These are phyloP conservation scores for Thereva nobilitata DNA, from an alignment of 2,888 invertebrate genomes.

Conservation along the genomic window DNA sequence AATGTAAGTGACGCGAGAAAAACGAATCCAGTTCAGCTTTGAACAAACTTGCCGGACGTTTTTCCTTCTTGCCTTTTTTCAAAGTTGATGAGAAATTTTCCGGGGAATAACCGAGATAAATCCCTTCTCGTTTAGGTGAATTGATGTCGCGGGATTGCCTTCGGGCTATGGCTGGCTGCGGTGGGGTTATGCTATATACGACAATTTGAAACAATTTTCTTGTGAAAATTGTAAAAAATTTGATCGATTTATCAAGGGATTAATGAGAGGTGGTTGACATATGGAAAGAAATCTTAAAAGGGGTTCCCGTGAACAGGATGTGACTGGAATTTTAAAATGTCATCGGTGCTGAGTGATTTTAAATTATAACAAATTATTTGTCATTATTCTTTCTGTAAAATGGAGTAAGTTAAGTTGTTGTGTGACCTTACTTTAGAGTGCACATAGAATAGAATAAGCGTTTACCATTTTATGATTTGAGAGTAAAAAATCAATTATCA, in stretches of 20 bases:
- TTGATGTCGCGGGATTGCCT: slow-evolving; percentile 36
- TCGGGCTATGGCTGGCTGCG: slow-evolving; percentile 24
- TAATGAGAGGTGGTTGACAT: slow-evolving; percentile 21
- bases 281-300: too few relatives aligned
- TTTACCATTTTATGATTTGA: too few relatives aligned
- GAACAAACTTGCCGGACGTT: neutral
- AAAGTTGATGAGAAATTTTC: slow-evolving; percentile 28
- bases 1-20: slow-evolving; percentile 27
- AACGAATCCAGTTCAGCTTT: slow-evolving; percentile 10
- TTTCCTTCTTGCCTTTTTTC: neutral
- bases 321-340: too few relatives aligned
- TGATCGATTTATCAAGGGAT: slow-evolving; percentile 27
- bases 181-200: slow-evolving; percentile 17
- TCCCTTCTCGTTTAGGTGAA: slow-evolving; percentile 29
- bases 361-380: too few relatives aligned
- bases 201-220: slow-evolving; percentile 36
- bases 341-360: too few relatives aligned
- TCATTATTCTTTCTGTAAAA: too few relatives aligned
- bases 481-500: too few relatives aligned
- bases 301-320: too few relatives aligned
- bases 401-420: too few relatives aligned
- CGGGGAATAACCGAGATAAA: slow-evolving; percentile 29
- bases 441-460: too few relatives aligned
- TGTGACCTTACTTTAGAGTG: too few relatives aligned
- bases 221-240: slow-evolving; percentile 30